phyloP scores from a whole-genome alignment of 2,888 invertebrate genomes.

The Metellina segmentata region DNA sequence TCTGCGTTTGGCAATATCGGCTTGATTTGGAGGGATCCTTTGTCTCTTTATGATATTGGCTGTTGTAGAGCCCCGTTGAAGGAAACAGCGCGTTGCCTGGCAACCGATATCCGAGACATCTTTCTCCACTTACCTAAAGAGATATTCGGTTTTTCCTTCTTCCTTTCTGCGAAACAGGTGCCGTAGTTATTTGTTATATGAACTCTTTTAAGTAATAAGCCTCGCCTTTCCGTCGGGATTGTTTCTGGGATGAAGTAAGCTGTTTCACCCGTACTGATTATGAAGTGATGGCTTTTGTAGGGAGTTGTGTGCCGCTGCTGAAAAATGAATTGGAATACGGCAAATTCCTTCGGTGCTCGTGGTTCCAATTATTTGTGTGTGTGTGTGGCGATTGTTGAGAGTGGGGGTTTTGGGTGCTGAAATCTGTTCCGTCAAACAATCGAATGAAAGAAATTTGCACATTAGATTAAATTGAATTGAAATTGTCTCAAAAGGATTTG shows the following conservation, averaged over 20 bases:
- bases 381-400: neutral
- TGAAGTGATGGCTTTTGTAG: too few species aligned
- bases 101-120: conserved; percentile 18
- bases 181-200: neutral
- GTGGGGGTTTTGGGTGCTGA: too few species aligned
- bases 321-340: neutral
- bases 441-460: too few species aligned
- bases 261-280: neutral
- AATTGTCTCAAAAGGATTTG: too few species aligned
- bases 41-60: neutral
- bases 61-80: neutral
- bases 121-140: conserved; percentile 30
- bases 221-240: neutral
- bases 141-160: neutral
- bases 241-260: neutral
- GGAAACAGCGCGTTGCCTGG: conserved; percentile 9
- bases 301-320: neutral
- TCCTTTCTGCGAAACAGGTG: neutral
- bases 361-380: neutral
- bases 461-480: too few species aligned
- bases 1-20: neutral
- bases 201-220: neutral
- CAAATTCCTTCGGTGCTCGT: neutral
- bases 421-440: too few species aligned
- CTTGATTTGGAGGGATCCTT: neutral